Evolutionary conservation across 2,888 invertebrate species (phyloP).

Genomic region (Clusia tigrina): DNA sequence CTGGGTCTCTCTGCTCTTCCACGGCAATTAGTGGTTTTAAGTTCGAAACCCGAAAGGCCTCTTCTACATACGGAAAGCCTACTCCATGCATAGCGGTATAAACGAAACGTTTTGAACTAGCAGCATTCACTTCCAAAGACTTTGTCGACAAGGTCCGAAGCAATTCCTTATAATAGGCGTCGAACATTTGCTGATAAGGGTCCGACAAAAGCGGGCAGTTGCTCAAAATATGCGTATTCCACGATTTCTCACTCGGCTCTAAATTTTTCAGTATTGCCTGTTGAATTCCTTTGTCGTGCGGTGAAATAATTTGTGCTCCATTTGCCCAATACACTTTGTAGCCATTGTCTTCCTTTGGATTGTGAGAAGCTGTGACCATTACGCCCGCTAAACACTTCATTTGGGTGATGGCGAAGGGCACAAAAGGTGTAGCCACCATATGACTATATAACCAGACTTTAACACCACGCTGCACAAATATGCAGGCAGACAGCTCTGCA

Average conservation of each 20-base stretch:
- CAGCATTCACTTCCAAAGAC: constrained; percentile 67
- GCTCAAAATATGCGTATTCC: constrained; percentile 74
- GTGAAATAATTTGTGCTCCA: constrained; percentile 93
- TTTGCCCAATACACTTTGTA: constrained; percentile 98
- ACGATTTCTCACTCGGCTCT: constrained; percentile 79
- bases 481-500: constrained; percentile 79
- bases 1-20: constrained; percentile 80
- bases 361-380: constrained; percentile 96
- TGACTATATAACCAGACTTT: constrained; percentile 82
- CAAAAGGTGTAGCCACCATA: constrained; percentile 91
- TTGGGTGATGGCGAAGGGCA: constrained; percentile 83
- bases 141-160: constrained; percentile 67
- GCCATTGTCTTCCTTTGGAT: constrained; percentile 95
- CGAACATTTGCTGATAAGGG: constrained; percentile 74
- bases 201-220: constrained; percentile 70
- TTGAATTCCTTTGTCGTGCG: constrained; percentile 89
- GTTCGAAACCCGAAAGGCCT: constrained; percentile 78
- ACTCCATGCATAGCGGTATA: constrained; percentile 99
- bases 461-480: constrained; percentile 79
- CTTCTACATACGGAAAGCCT: constrained; percentile 79
- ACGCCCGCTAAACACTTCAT: constrained; percentile 83
- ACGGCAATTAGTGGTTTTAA: constrained; percentile 68
- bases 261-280: constrained; percentile 78
- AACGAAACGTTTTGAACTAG: constrained; percentile 72
- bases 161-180: constrained; percentile 73